Conservation (phyloP, 2,113 vertebrate species). For the Callorhinus ursinus region DNA sequence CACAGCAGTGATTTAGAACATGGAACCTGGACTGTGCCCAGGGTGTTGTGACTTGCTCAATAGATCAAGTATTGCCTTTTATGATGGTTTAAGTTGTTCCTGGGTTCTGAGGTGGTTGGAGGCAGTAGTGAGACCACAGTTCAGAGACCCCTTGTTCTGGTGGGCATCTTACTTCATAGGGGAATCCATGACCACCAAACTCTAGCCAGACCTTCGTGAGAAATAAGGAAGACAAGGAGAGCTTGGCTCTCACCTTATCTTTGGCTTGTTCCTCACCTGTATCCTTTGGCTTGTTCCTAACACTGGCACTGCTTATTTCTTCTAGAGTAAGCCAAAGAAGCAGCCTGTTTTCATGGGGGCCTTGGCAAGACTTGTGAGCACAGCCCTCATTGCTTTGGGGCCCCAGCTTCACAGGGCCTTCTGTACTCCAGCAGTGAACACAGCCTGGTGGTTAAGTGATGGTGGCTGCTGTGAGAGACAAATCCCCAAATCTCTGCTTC, state of each 20-base stretch:
- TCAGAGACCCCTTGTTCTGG: background rate
- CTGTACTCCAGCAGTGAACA: background rate
- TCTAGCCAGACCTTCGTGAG: background rate
- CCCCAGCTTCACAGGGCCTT: background rate
- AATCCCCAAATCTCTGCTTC: background rate
- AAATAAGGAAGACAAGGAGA: background rate
- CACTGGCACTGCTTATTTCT: background rate
- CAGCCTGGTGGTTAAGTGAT: background rate
- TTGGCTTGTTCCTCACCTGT: background rate
- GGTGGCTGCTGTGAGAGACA: background rate
- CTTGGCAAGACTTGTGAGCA: background rate
- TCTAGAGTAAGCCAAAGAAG: background rate
- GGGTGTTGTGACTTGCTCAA: background rate
- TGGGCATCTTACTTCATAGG: background rate
- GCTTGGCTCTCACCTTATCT: background rate
- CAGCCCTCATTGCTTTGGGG: background rate
- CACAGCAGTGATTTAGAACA: background rate
- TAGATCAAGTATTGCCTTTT: background rate
- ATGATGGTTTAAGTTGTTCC: background rate
- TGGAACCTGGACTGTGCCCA: background rate
- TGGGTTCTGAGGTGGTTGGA: background rate
- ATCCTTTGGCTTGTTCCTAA: background rate
- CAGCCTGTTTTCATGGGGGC: background rate
- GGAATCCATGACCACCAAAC: too few species aligned
- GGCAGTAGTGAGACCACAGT: background rate